A percentile compares a stretch with the other conserved stretches of the same genome.
These are phyloP conservation scores for Balanococcus diminutus DNA, from an alignment of 2,888 invertebrate species.

Conservation along the genomic window DNA sequence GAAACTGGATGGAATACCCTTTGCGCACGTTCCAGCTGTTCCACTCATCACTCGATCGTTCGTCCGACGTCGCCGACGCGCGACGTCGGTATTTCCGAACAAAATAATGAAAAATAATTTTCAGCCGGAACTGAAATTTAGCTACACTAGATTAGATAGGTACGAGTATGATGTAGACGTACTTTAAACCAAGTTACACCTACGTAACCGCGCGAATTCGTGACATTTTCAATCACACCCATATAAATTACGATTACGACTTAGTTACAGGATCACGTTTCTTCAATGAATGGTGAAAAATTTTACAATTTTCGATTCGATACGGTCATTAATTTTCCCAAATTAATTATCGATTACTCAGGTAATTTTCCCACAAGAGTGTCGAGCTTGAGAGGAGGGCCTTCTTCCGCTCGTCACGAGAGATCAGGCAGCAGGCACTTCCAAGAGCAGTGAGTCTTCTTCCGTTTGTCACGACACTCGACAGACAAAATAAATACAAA, in stretches of 20 bases:
- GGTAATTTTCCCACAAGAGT: not conserved
- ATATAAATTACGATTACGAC: not conserved
- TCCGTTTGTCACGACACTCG: no score
- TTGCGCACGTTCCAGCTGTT: not conserved
- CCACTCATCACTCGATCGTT: no score
- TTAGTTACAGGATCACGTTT: not conserved
- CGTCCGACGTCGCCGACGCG: no score
- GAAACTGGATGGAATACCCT: not conserved
- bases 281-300: not conserved
- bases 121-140: slow-evolving; percentile 2
- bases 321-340: not conserved
- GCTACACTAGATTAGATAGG: no score
- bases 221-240: slow-evolving; percentile 7
- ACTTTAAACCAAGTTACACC: no score
- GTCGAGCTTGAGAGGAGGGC: not conserved
- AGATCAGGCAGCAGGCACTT: no score
- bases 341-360: not conserved
- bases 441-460: no score
- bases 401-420: no score
- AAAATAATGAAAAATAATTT: not conserved
- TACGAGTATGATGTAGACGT: no score
- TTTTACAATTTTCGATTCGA: not conserved
- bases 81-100: not conserved
- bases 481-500: no score
- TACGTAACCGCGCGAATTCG: not conserved